A percentile compares a stretch with the other conserved stretches of the same genome.
Conservation (phyloP, 1,140 invertebrate genomes). For the Drosophila tropicalis region DNA sequence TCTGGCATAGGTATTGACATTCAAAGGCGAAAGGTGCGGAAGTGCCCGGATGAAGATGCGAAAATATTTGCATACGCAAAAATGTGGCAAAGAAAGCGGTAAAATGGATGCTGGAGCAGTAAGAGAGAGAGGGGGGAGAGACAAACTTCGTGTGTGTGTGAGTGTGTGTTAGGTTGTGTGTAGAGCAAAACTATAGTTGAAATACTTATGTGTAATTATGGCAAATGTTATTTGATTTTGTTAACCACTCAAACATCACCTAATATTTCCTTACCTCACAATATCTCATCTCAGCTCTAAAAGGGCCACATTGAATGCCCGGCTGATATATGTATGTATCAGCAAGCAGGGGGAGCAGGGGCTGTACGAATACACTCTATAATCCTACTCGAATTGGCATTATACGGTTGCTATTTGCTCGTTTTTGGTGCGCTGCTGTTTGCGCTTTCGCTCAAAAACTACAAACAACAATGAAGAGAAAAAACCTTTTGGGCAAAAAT, state of each 20-base stretch:
- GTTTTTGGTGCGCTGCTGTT: slow-evolving; percentile 50
- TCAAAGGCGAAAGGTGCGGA: slow-evolving; percentile 54
- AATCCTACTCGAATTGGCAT: too few relatives aligned
- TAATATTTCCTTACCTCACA: background rate
- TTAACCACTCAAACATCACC: slow-evolving; percentile 18
- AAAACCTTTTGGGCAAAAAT: slow-evolving; percentile 26
- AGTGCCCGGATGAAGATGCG: slow-evolving; percentile 46
- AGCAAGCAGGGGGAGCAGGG: background rate
- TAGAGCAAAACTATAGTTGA: slow-evolving; percentile 56
- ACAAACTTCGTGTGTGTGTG: slow-evolving; percentile 1
- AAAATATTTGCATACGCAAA: slow-evolving; percentile 59
- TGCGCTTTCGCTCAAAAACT: slow-evolving; percentile 56
- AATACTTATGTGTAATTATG: slow-evolving; percentile 61
- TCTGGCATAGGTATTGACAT: background rate
- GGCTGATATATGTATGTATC: too few relatives aligned
- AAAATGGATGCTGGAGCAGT: background rate
- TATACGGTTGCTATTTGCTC: slow-evolving; percentile 42
- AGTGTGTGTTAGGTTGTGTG: slow-evolving; percentile 20
- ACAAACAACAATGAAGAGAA: slow-evolving; percentile 13
- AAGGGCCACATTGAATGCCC: too few relatives aligned
- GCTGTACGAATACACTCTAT: slow-evolving; percentile 7
- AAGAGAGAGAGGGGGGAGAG: background rate
- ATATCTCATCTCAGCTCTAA: slow-evolving; percentile 12
- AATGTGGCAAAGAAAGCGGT: slow-evolving; percentile 48
- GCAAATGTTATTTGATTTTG: slow-evolving; percentile 62